Conservation (phyloP, 2,888 invertebrate genomes). For the Xiphydria camelus region DNA sequence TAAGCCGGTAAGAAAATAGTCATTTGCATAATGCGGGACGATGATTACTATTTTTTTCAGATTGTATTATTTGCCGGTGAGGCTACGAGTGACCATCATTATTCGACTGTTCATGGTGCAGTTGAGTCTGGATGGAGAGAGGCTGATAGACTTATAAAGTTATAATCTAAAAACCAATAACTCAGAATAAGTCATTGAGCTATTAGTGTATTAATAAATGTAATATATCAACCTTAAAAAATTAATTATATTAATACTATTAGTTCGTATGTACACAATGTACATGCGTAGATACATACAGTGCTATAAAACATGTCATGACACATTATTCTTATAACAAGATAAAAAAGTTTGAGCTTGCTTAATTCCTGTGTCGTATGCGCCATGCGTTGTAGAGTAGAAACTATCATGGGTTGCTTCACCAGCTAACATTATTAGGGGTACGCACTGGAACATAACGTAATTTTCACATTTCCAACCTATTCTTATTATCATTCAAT, state of each 20-base stretch:
- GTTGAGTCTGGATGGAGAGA: slow-evolving; percentile 75
- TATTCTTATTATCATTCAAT: slow-evolving; percentile 4
- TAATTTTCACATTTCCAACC: neutral
- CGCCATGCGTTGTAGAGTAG: slow-evolving; percentile 72
- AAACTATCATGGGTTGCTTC: slow-evolving; percentile 65
- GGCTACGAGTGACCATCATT: slow-evolving; percentile 67
- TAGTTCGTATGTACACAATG: too few relatives aligned
- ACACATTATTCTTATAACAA: too few relatives aligned
- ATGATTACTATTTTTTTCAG: slow-evolving; percentile 40
- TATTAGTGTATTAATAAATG: neutral
- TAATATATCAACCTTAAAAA: neutral
- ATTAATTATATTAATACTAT: too few relatives aligned
- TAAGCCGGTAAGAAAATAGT: slow-evolving; percentile 47
- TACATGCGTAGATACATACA: too few relatives aligned
- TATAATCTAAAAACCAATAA: neutral
- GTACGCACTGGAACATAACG: slow-evolving; percentile 46
- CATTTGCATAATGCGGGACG: neutral
- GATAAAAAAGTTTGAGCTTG: slow-evolving; percentile 59
- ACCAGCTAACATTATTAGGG: slow-evolving; percentile 66
- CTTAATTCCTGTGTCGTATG: slow-evolving; percentile 63
- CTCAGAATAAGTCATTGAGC: neutral
- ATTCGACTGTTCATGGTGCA: slow-evolving; percentile 74
- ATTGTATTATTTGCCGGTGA: slow-evolving; percentile 71
- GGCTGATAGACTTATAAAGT: slow-evolving; percentile 63
- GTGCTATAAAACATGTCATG: too few relatives aligned